Evolutionary conservation across 1,140 invertebrate genomes (phyloP), one percentile per base, ranked within the genome.

Genomic region (Hyphantria cunea): DNA sequence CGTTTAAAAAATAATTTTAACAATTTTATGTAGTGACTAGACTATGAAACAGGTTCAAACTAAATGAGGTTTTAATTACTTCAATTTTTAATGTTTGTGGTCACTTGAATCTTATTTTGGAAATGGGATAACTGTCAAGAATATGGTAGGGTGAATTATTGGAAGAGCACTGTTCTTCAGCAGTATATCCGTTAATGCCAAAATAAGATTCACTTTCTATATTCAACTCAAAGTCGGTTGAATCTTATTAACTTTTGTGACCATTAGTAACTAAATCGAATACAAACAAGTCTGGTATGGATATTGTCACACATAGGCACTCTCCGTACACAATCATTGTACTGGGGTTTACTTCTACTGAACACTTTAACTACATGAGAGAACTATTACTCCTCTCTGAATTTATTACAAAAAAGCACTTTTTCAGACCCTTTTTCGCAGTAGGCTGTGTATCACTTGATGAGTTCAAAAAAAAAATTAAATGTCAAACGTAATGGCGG

Each of bases 271-370:
- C 56, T 51, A 51, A 48, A 39, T 47, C 37, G 14, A 32, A 60
- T 41, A 13, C 48, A 60, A 60, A 39, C 25, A 25, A 51, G 70
- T 72, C 70, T 73, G 72, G 70, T 72, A 70, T 68, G 69, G 66
- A 74, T 81, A 82, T 80, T 82, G 80, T 82, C 80, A 78, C 74
- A 75, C 74, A 49, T 76, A 82, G 79, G 79, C 79, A 82, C 79
- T 76, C 68, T 66, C 70, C 69, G 67, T 75, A 74, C 70, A 37
- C 45, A 54, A 39, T 45, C 47, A 60, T 78, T 78, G 73, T 79
- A 79, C 74, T 79, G 70, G 74, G 68, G 50, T 70, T 71, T 73
- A 61, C 34, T 42, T 68, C 79, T 82, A 82, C 75, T 78, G 77
- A 82, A 82, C 80, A 82, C 78, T 78, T 74, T 37, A 64, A 65